Conservation (phyloP, 2,888 invertebrate species). For the Dryocosmus kuriphilus region DNA sequence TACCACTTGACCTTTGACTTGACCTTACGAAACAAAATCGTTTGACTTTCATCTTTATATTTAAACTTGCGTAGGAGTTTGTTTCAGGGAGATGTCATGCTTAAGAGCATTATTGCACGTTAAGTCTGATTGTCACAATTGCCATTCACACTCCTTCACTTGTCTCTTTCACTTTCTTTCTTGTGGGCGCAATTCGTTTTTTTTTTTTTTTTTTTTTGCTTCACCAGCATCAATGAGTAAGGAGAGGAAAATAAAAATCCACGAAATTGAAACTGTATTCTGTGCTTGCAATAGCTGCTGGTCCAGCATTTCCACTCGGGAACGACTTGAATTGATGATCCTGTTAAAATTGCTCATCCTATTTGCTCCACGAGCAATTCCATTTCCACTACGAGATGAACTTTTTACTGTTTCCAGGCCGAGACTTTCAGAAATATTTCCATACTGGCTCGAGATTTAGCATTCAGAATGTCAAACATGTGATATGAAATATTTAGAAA, state of each 20-base stretch:
- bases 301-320: slow-evolving; percentile 6
- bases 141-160: slow-evolving; percentile 28
- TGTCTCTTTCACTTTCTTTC: slow-evolving; percentile 21
- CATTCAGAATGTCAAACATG: neutral
- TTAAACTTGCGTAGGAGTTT: slow-evolving; percentile 25
- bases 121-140: slow-evolving; percentile 37
- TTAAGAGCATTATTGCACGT: slow-evolving; percentile 27
- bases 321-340: slow-evolving; percentile 32
- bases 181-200: slow-evolving; percentile 13
- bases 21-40: slow-evolving; percentile 30
- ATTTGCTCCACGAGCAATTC: slow-evolving; percentile 32
- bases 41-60: slow-evolving; percentile 18
- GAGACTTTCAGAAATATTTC: neutral
- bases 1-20: slow-evolving; percentile 17
- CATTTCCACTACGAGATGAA: slow-evolving; percentile 20
- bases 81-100: slow-evolving; percentile 30
- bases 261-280: slow-evolving; percentile 17
- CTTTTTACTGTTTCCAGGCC: slow-evolving; percentile 25
- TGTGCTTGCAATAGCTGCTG: slow-evolving; percentile 20
- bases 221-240: neutral
- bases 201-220: no score
- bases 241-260: neutral
- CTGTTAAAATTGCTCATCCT: slow-evolving; percentile 28
- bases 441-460: neutral
- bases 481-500: slow-evolving; percentile 1